Base-by-base conservation (phyloP, 2,888 invertebrate genomes). In the Ctenicera cuprea region DNA sequence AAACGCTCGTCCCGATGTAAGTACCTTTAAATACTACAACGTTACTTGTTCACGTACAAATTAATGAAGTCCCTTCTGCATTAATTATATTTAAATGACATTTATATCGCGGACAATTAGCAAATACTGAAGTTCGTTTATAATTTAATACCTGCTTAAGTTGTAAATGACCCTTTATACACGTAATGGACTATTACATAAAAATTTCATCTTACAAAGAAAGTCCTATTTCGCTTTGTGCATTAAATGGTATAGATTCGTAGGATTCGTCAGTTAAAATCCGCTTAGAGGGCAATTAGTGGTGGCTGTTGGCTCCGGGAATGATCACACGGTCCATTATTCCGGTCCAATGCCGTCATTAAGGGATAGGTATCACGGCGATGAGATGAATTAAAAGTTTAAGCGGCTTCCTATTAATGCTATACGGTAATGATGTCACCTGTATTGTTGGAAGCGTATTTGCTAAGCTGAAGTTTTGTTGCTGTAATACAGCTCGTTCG, bases 231-330 rank as follows among this genome's bases (percentile, higher is more conserved):
- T 41, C 14, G 14, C 12, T 45, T 63, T 48, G 26, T 63, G 30
- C 45, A 63, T n/a, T 45, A 63, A 50, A 64, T 37, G 45, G 1
- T 45, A 45, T 30, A 45, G 62, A 63, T 63, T 22, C 62, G 22
- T 20, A 20, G 62, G 41, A 37, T 52, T 22, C 57, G 63, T 33
- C 71, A 37, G 64, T 65, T 64, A 38, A 72, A 72, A 72, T 72
- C 72, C 72, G 66, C 72, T 72, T 72, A 72, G 50, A 61, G 64
- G 63, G 66, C 66, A 72, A 72, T 72, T 72, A 72, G 72, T 57
- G 71, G 57, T 41, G 41, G 66, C 52, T 66, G 72, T 41, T 62
- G 59, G 71, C 66, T 67, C 20, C 50, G 59, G 62, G 65, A 62
- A 66, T 66, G 72, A 66, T 72, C 72, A 67, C 72, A 72, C 66